Conservation (phyloP, 23 tunicate genomes). For the Styela plicata region DNA sequence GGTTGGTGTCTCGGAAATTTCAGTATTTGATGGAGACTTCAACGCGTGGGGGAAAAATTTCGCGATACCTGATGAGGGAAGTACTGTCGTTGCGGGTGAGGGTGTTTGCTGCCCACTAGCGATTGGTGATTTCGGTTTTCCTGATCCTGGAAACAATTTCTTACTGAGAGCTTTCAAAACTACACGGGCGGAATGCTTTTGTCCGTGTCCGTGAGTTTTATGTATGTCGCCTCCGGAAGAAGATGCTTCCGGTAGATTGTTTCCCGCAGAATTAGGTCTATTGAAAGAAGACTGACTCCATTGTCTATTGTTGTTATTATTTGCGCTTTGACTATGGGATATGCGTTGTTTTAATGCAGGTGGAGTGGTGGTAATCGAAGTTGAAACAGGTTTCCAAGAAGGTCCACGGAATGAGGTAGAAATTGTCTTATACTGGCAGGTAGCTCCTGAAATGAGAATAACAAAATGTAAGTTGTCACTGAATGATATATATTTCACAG, state of each 20-base stretch:
- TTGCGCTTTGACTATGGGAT: neutral
- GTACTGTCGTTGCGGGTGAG: neutral
- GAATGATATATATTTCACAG: no score
- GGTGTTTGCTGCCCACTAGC: neutral
- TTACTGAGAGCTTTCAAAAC: neutral
- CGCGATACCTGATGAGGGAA: neutral
- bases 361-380: neutral
- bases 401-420: neutral
- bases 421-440: neutral
- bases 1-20: neutral
- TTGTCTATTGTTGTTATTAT: neutral
- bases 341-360: neutral
- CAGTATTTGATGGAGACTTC: neutral
- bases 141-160: neutral
- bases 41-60: neutral
- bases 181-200: neutral
- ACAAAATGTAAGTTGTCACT: no score
- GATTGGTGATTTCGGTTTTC: neutral
- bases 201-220: neutral
- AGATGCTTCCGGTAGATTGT: no score
- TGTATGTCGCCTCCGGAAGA: neutral
- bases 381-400: neutral
- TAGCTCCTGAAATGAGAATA: neutral
- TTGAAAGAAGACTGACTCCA: neutral
- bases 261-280: no score